Conservation (phyloP, 2,113 vertebrate species). For the Trichechus manatus region DNA sequence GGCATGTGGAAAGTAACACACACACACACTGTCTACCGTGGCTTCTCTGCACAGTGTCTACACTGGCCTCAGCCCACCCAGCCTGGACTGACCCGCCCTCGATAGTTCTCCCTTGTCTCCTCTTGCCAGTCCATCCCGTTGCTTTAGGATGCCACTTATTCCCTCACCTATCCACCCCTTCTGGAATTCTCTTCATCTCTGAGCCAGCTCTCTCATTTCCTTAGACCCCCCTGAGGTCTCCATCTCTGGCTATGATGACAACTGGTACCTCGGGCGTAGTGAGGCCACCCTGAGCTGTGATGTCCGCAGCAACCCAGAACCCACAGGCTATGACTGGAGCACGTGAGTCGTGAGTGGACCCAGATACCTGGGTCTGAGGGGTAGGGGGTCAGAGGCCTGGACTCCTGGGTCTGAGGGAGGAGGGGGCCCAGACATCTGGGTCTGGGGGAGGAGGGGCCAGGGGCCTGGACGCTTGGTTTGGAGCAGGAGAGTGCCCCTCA, state of each 20-base stretch:
- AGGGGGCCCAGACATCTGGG: slow-evolving; percentile 86
- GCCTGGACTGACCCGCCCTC: fast-evolving
- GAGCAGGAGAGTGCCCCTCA: no score
- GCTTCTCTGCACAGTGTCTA: not conserved
- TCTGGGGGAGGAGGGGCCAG: slow-evolving; percentile 4
- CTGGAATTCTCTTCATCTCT: not conserved
- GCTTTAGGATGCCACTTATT: not conserved
- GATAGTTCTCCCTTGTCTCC: no score
- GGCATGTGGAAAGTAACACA: not conserved
- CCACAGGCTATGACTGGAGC: slow-evolving; percentile 88
- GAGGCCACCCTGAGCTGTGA: slow-evolving; percentile 90
- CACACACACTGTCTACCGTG: fast-evolving
- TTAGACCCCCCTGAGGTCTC: slow-evolving; percentile 90
- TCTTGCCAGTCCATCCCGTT: not conserved
- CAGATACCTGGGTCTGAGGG: not conserved
- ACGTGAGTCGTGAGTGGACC: slow-evolving; percentile 87
- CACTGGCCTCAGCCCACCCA: not conserved
- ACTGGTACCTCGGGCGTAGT: slow-evolving; percentile 93
- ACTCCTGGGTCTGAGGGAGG: not conserved
- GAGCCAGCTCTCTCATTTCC: not conserved
- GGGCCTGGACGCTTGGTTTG: not conserved
- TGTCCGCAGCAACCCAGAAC: slow-evolving; percentile 89
- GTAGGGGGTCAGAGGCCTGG: not conserved
- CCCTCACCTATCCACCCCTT: not conserved
- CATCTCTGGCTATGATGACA: slow-evolving; percentile 92